phyloP scores from a whole-genome alignment of 1,140 invertebrate genomes.

The Halyomorpha halys region DNA sequence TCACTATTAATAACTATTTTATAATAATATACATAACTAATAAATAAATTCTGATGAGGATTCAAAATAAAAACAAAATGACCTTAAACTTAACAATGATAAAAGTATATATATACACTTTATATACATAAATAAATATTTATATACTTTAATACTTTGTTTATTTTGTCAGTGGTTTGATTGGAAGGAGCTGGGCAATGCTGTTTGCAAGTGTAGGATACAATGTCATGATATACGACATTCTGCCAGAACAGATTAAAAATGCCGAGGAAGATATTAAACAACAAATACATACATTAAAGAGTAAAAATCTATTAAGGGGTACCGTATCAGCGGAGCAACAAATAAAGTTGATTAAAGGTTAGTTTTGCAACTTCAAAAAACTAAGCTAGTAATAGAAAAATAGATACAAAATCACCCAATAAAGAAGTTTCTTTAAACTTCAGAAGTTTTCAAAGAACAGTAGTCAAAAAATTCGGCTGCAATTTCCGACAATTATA shows the following conservation, averaged over 20 bases:
- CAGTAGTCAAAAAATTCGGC: no score
- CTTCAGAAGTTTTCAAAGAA: no score
- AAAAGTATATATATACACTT: background rate
- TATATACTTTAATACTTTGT: background rate
- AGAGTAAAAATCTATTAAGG: conserved; percentile 55
- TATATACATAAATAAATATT: no score
- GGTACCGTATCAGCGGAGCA: conserved; percentile 59
- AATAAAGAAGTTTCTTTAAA: no score
- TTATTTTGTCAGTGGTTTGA: conserved; percentile 63
- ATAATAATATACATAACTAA: no score
- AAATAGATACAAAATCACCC: no score
- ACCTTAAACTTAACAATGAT: background rate
- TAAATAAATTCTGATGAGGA: no score
- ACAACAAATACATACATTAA: conserved; percentile 55
- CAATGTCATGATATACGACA: conserved; percentile 74
- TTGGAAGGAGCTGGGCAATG: conserved; percentile 92
- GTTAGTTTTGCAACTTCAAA: conserved; percentile 38
- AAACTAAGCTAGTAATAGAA: background rate
- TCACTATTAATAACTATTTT: background rate
- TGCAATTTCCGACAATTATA: no score
- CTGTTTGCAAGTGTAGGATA: conserved; percentile 87
- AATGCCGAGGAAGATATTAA: conserved; percentile 63
- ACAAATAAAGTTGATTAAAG: conserved; percentile 68
- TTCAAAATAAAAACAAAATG: background rate
- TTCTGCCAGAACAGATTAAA: conserved; percentile 59